Conservation (phyloP, 2,113 vertebrate genomes). For the Gasterosteus aculeatus region DNA sequence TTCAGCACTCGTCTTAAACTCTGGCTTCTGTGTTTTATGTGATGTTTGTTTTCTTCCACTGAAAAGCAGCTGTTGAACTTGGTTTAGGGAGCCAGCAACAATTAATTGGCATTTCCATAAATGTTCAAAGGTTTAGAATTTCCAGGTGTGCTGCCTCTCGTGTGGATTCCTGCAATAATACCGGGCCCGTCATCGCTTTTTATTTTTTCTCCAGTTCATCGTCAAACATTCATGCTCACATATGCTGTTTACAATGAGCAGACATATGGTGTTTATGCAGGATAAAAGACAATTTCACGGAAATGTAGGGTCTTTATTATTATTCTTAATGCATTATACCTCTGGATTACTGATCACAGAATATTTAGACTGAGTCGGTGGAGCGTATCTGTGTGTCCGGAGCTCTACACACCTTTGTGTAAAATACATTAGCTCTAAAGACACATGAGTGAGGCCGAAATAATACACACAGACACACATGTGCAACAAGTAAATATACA, state of each 20-base stretch:
- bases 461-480: conserved; percentile 8
- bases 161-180: not conserved
- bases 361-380: conserved; percentile 38
- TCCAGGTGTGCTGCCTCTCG: conserved; percentile 11
- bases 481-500: conserved; percentile 19
- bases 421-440: not conserved
- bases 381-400: conserved; percentile 40
- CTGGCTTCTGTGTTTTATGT: not conserved
- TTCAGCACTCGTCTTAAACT: conserved; percentile 2
- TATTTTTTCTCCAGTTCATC: conserved; percentile 26
- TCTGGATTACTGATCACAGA: not conserved
- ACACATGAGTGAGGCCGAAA: conserved; percentile 17
- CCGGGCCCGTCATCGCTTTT: not conserved
- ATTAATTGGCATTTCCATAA: conserved; percentile 7
- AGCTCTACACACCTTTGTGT: conserved; percentile 10
- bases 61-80: not conserved
- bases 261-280: conserved; percentile 56
- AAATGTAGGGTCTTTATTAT: conserved; percentile 34
- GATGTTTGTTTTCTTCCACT: not conserved
- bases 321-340: conserved; percentile 31
- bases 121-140: not conserved
- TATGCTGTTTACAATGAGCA: conserved; percentile 49
- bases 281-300: conserved; percentile 35
- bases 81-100: not conserved
- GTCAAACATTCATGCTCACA: conserved; percentile 60